Conservation (phyloP, 1,140 invertebrate species). For the Argopecten irradians region DNA sequence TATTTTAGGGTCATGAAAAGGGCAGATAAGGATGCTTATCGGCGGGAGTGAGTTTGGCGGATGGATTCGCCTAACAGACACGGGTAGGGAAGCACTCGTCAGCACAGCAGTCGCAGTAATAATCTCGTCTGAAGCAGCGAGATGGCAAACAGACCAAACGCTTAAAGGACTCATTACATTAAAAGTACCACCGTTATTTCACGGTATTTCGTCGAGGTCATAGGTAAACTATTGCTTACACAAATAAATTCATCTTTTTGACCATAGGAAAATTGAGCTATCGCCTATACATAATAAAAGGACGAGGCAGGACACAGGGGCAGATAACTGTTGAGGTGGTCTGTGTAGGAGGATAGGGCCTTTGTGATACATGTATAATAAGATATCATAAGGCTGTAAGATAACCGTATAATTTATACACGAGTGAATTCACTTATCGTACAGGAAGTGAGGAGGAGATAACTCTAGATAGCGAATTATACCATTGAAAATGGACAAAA, state of each 20-base stretch:
- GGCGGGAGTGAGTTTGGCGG: neutral
- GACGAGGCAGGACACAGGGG: neutral
- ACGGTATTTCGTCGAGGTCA: neutral
- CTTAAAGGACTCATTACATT: neutral
- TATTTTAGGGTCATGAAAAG: neutral
- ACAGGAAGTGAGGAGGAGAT: neutral
- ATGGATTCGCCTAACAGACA: neutral
- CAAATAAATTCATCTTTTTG: neutral
- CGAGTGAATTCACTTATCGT: neutral
- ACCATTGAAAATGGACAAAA: neutral
- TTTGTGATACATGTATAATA: neutral
- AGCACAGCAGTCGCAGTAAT: neutral
- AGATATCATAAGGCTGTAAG: neutral
- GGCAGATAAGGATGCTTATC: slow-evolving; percentile 5
- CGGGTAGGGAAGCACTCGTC: neutral
- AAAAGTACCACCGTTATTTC: neutral
- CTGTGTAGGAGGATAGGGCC: neutral
- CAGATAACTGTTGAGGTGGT: neutral
- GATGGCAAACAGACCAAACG: slow-evolving; percentile 2
- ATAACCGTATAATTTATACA: neutral
- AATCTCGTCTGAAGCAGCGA: slow-evolving; percentile 10
- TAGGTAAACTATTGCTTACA: neutral
- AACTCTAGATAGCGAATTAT: neutral
- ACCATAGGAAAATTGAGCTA: neutral
- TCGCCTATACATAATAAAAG: neutral